Percentiles rank a stretch among this genome's conserved stretches.
phyloP scores from a whole-genome alignment of 92 coral and sea anemone species.

The Pocillopora meandrina region DNA sequence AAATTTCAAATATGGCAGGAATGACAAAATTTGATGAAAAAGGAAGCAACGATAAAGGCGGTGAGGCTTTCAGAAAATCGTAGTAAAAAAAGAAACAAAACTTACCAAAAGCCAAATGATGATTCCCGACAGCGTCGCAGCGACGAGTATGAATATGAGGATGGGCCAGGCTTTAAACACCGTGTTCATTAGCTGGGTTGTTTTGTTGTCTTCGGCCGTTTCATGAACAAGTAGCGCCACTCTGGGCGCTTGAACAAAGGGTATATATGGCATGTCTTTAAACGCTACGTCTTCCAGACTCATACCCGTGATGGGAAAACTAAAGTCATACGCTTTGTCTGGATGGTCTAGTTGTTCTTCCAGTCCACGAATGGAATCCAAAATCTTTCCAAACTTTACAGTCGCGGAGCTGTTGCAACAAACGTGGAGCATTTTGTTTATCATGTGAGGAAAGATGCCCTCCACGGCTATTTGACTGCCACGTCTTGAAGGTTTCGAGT shows the following conservation, averaged over 20 bases:
- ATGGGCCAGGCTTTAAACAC: conserved; percentile 96
- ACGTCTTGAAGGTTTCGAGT: conserved; percentile 54
- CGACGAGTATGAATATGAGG: conserved; percentile 87
- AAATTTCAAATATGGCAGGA: too few relatives aligned
- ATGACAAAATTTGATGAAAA: too few relatives aligned
- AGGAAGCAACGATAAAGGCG: too few relatives aligned
- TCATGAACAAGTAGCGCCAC: conserved; percentile 90
- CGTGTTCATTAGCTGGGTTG: conserved; percentile 77
- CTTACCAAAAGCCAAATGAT: conserved; percentile 96
- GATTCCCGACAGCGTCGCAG: conserved; percentile 94
- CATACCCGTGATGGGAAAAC: conserved; percentile 83
- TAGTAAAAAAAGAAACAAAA: background rate
- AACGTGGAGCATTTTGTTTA: conserved; percentile 73
- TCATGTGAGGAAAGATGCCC: conserved; percentile 91
- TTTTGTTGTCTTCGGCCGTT: conserved; percentile 64
- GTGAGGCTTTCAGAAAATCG: background rate
- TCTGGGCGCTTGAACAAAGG: conserved; percentile 86
- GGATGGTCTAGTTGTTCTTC: conserved; percentile 72
- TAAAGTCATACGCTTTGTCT: conserved; percentile 71
- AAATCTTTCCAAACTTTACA: conserved; percentile 67
- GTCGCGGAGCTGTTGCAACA: conserved; percentile 73
- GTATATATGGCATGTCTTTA: conserved; percentile 81
- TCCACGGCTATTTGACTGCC: conserved; percentile 68
- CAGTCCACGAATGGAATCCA: conserved; percentile 69
- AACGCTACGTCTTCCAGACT: conserved; percentile 68